Conservation (phyloP, 2,888 invertebrate genomes). For the Cosmia pyralina region DNA sequence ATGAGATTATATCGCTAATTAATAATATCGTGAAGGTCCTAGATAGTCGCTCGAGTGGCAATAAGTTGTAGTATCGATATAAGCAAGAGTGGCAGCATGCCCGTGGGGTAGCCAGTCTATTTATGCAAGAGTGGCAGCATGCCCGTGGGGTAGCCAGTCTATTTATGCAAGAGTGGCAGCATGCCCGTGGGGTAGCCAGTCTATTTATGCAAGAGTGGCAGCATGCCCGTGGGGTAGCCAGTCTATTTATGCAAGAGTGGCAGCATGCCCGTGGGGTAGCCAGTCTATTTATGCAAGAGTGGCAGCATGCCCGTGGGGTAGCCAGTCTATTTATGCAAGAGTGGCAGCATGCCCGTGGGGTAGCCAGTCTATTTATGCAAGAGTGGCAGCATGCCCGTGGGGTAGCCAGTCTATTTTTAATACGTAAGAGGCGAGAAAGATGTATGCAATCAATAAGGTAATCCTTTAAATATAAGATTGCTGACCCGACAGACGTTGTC, state of each 20-base stretch:
- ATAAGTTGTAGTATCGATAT: slow-evolving; percentile 72
- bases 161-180: no score
- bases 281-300: no score
- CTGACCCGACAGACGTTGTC: no score
- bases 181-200: neutral
- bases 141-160: slow-evolving; percentile 15
- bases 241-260: slow-evolving; percentile 47
- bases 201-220: no score
- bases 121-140: no score
- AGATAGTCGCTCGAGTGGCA: slow-evolving; percentile 72
- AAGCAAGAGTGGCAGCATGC: slow-evolving; percentile 14
- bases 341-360: slow-evolving; percentile 7
- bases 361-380: no score
- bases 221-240: no score
- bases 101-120: slow-evolving; percentile 38
- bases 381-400: slow-evolving; percentile 8
- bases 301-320: no score
- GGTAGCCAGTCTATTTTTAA: slow-evolving; percentile 42
- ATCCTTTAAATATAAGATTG: no score
- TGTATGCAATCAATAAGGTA: no score
- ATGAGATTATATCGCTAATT: slow-evolving; percentile 55
- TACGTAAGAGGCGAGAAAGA: neutral
- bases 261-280: no score
- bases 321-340: no score
- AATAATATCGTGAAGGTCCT: slow-evolving; percentile 68